Base-by-base conservation (phyloP, 2,888 invertebrate species). In the Amblyjoppa fuscipennis region DNA sequence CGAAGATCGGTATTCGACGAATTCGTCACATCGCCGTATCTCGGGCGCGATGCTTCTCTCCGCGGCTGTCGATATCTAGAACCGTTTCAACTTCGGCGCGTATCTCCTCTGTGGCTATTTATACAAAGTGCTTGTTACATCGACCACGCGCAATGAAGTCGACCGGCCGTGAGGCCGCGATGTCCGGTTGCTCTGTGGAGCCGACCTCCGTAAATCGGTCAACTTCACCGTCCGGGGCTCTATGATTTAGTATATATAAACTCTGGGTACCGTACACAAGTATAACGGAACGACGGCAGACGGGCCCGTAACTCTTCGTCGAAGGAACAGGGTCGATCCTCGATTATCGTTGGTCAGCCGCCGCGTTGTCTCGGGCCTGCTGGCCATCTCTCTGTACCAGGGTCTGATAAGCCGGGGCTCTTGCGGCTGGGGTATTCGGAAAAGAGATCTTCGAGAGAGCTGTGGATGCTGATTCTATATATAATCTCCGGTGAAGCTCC, bases 251-350 rank as follows among this genome's bases (percentile, higher is more conserved):
- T 59, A 56, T 41, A 38, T 34, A 49, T 9, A 53, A n/a, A 61
- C 64, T 28, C 49, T 56, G 45, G 49, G 64, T 71, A 56, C 81
- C 69, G 79, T 88, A 86, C 87, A 87, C 88, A 88, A 91, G 89
- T 87, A 82, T 90, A 91, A 91, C 91, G 91, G 89, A 89, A 91
- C 88, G 86, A 76, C 80, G 56, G 81, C 86, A 88, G 89, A 90
- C 88, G 88, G 69, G 81, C 84, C 73, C 87, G 90, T 90, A 90
- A 89, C 83, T 90, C 90, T 89, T 89, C 78, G 90, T 90, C 85
- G 82, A 80, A 75, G 68, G 81, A 88, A 87, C 83, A 81, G 87
- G 82, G 80, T 83, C 87, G 86, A 87, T 87, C 85, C 85, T 82
- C 82, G 83, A 84, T 87, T 86, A 86, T 85, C 83, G 81, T 68